phyloP scores from a whole-genome alignment of 2,797 vertebrate genomes.

The Typhlichthys eigenmanni region DNA sequence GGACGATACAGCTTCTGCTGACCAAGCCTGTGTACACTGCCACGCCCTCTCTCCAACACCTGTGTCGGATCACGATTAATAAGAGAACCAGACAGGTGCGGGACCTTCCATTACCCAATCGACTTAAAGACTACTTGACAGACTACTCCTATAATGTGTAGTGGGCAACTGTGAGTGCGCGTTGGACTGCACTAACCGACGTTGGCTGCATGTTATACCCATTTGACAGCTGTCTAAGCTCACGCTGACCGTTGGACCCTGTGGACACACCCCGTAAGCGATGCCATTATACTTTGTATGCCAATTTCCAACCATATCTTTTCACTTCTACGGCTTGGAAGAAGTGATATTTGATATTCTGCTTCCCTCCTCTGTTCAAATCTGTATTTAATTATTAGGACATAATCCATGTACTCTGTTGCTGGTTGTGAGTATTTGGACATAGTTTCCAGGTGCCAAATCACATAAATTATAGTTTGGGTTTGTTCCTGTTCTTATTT shows the following conservation, averaged over 20 bases:
- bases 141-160: slow-evolving; percentile 93
- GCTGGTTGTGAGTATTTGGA: no score
- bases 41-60: slow-evolving; percentile 86
- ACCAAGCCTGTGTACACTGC: slow-evolving; percentile 86
- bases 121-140: slow-evolving; percentile 90
- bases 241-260: background rate
- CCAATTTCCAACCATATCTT: no score
- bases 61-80: slow-evolving; percentile 91
- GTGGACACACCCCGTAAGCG: no score
- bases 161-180: background rate
- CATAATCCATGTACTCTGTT: no score
- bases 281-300: no score
- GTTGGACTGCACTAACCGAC: background rate
- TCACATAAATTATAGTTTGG: no score
- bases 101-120: slow-evolving; percentile 89
- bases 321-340: no score
- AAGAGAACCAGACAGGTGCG: slow-evolving; percentile 80
- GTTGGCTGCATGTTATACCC: background rate
- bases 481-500: no score
- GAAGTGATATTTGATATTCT: no score
- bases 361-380: no score
- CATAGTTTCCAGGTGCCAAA: no score
- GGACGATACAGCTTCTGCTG: slow-evolving; percentile 91
- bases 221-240: slow-evolving; percentile 17
- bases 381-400: no score